Conservation (phyloP, 2,888 invertebrate species). For the Liopterus haemorrhoidalis region DNA sequence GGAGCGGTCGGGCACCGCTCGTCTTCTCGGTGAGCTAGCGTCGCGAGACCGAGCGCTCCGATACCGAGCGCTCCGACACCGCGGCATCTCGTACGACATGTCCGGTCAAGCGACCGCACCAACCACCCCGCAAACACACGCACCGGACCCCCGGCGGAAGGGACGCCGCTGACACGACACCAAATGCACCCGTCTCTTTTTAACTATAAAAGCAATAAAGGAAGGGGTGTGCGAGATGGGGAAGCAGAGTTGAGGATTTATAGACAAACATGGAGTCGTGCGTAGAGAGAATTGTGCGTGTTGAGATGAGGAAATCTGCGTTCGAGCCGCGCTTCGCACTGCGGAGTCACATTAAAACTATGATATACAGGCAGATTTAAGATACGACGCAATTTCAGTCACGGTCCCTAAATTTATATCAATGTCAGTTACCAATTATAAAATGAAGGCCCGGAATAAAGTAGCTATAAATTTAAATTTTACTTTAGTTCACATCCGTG, state of each 20-base stretch:
- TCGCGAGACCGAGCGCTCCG: no score
- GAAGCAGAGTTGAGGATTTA: slow-evolving; percentile 42
- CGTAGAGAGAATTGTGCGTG: slow-evolving; percentile 36
- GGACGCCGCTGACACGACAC: background rate
- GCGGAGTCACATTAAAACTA: slow-evolving; percentile 45
- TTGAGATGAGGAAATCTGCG: slow-evolving; percentile 42
- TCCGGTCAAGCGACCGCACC: no score
- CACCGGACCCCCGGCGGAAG: background rate
- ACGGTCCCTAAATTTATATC: slow-evolving; percentile 48
- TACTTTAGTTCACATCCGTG: slow-evolving; percentile 42
- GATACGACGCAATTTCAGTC: slow-evolving; percentile 47
- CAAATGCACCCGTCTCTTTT: slow-evolving; percentile 10
- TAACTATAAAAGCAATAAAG: slow-evolving; percentile 39
- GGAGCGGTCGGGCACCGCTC: no score
- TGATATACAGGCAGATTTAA: slow-evolving; percentile 48
- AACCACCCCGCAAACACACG: no score
- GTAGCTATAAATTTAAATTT: slow-evolving; percentile 45
- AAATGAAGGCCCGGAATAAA: slow-evolving; percentile 42
- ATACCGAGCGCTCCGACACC: no score
- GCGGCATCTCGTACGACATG: no score
- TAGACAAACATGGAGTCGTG: slow-evolving; percentile 44
- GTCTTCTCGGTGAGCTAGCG: no score
- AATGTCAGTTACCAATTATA: slow-evolving; percentile 48
- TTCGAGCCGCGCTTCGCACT: slow-evolving; percentile 34
- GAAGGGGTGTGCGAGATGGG: slow-evolving; percentile 32